phyloP scores from a whole-genome alignment of 2,888 invertebrate genomes.

The Anarsia innoxiella region DNA sequence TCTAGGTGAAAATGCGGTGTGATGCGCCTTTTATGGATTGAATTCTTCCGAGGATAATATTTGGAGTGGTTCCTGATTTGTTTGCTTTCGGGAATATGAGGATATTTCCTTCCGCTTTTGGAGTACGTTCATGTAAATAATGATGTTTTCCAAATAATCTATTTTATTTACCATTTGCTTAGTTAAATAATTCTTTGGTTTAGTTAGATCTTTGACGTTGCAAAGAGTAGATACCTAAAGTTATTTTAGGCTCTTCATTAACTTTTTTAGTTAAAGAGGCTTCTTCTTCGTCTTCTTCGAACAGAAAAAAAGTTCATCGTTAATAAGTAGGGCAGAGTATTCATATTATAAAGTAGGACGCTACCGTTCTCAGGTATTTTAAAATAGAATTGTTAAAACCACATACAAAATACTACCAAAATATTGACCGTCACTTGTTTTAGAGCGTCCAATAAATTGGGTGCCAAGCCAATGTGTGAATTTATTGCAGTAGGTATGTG shows the following conservation, averaged over 20 bases:
- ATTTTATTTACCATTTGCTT: not conserved
- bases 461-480: not conserved
- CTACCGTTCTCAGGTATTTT: too few species aligned
- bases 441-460: not conserved
- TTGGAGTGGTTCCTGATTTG: not conserved
- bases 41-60: not conserved
- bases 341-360: too few species aligned
- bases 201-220: not conserved
- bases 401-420: too few species aligned
- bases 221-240: not conserved
- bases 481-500: not conserved
- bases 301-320: too few species aligned
- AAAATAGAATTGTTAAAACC: too few species aligned
- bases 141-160: not conserved
- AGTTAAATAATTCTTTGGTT: not conserved
- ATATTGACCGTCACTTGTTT: not conserved
- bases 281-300: too few species aligned
- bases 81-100: not conserved
- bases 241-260: too few species aligned
- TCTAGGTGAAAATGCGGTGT: constrained; percentile 17
- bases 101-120: not conserved
- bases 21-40: constrained; percentile 5
- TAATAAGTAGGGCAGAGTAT: too few species aligned
- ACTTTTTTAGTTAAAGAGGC: too few species aligned
- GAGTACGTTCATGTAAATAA: not conserved